Evolutionary conservation across 2,797 vertebrate species (phyloP).

Genomic region (Delichon dasypus): DNA sequence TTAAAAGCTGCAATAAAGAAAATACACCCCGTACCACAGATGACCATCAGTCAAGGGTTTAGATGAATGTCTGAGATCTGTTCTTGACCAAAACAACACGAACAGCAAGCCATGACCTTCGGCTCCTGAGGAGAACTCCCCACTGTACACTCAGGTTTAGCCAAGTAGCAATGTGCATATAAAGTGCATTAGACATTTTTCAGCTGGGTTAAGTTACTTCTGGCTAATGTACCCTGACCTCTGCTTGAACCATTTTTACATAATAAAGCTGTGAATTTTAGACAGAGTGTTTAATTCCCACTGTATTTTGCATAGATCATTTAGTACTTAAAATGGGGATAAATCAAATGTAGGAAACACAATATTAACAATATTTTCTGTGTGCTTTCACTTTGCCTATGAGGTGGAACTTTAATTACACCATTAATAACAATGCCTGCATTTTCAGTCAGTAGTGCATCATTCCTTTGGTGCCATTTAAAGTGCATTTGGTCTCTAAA

Average conservation of each 20-base stretch:
- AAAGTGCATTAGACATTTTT: neutral
- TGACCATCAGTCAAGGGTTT: neutral
- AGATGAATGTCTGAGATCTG: neutral
- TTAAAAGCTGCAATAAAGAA: neutral
- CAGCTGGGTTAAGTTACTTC: conserved; percentile 14
- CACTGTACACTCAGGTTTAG: neutral
- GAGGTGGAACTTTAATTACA: conserved; percentile 70
- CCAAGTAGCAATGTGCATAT: neutral
- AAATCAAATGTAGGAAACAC: conserved; percentile 55
- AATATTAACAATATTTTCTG: conserved; percentile 64
- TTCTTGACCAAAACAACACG: neutral
- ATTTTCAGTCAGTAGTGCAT: conserved; percentile 38
- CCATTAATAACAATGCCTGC: conserved; percentile 69
- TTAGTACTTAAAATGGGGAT: conserved; percentile 40
- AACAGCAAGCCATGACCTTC: neutral
- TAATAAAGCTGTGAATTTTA: conserved; percentile 38
- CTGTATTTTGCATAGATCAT: conserved; percentile 55
- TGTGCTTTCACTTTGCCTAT: conserved; percentile 46
- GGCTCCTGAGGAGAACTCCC: neutral
- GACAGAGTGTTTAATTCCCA: conserved; percentile 42
- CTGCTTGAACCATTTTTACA: conserved; percentile 15
- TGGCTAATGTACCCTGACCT: conserved; percentile 16
- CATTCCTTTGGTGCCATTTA: conserved; percentile 61
- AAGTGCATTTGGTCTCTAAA: conserved; percentile 59
- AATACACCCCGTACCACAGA: neutral